Conservation (phyloP, 2,113 vertebrate genomes). For the Cryptotis parvus region DNA sequence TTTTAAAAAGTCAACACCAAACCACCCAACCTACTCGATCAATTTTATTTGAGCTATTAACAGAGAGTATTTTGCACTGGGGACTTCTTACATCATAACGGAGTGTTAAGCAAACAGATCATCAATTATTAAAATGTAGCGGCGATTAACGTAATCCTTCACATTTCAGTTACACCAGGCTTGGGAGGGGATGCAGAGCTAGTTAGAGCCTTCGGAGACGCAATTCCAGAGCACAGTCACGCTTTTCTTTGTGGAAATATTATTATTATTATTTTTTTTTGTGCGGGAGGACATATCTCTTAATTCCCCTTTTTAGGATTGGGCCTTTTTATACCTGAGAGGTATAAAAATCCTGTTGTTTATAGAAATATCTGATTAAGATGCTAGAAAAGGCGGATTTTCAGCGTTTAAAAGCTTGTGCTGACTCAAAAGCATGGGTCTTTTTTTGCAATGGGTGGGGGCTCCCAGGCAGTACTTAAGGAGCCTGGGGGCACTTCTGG, state of each 20-base stretch:
- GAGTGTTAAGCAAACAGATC: slow-evolving; percentile 75
- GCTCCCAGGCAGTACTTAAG: too few relatives aligned
- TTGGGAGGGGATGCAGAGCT: slow-evolving; percentile 32
- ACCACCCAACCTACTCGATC: slow-evolving; percentile 53
- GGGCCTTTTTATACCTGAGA: not conserved
- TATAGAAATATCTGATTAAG: not conserved
- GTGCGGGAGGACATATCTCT: not conserved
- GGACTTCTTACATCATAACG: slow-evolving; percentile 73
- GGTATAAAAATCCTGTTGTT: not conserved
- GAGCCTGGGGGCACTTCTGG: too few relatives aligned
- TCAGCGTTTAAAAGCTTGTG: not conserved
- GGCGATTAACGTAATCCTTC: slow-evolving; percentile 62
- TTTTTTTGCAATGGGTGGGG: too few relatives aligned
- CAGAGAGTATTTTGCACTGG: slow-evolving; percentile 75
- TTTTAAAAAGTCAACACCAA: slow-evolving; percentile 35
- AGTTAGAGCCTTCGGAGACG: slow-evolving; percentile 5
- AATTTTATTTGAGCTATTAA: slow-evolving; percentile 77
- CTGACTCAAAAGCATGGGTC: too few relatives aligned
- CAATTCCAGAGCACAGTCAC: not conserved
- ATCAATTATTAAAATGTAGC: slow-evolving; percentile 75
- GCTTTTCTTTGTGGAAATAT: not conserved
- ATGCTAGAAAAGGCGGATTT: not conserved
- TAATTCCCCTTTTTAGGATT: slow-evolving; percentile 49
- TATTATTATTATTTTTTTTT: not conserved
- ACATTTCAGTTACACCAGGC: not conserved